Evolutionary conservation across 2,113 vertebrate genomes (phyloP), one percentile per base, ranked within the genome.

Genomic region (Lasiurus cinereus): DNA sequence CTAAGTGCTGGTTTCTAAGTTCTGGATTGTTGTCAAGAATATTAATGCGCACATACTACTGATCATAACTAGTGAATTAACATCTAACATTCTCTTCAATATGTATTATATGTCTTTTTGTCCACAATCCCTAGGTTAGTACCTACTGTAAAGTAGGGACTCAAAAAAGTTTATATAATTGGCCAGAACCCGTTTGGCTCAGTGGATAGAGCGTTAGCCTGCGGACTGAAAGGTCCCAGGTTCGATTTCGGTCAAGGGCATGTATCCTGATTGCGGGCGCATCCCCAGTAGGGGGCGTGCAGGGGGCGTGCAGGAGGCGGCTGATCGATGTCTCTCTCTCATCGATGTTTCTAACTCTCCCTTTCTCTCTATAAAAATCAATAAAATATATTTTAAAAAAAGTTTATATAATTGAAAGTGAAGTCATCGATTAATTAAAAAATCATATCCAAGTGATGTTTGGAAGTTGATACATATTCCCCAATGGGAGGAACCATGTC

Each of bases 391-490:
- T 39, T 39, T 39, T 39, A 39, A 83, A 80, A 86, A 70, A 87
- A 46, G 31, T 86, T 96, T 82, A 66, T 46, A 7, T 22, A 88
- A 46, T 64, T 93, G 43, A 84, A 87, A 19, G 36, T 22, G 6
- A 62, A 90, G 27, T 79, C 66, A 94, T 16, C 52, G 46, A 59
- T 62, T 66, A 77, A 77, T 91, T 80, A 50, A 88, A 95, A 95
- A 84, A 67, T 8, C 1, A n/a, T 43, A 56, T 56, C 4, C 52
- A 70, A 76, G 39, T 90, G 73, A 69, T 66, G 5, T 78, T 83
- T 90, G 8, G 15, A 78, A 50, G 7, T 90, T 72, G 43, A 54
- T 54, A 13, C 15, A 29, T 76, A 78, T 59, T 93, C 27, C 80
- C 74, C 82, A 31, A 72, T 52, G 33, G 59, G 54, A 77, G 6